Percentiles rank a stretch among this genome's conserved stretches.
Evolutionary conservation across 2,888 invertebrate species (phyloP).

Genomic region (Myathropa florea): DNA sequence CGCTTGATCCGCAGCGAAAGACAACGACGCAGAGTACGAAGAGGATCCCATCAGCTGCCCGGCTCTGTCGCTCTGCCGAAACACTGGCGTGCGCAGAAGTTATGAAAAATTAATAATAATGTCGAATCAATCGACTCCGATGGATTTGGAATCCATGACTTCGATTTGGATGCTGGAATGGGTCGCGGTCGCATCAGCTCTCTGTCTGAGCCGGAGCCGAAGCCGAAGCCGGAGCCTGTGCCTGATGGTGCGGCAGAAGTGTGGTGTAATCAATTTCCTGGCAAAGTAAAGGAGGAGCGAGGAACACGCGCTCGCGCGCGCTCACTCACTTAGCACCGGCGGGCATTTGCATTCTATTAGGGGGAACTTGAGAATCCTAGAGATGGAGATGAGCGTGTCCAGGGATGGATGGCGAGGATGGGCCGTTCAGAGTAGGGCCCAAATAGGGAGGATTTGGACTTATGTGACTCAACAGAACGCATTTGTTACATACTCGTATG

Average conservation of each 20-base stretch:
- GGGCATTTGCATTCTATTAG: slow-evolving; percentile 66
- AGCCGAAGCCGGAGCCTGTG: neutral
- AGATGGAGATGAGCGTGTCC: neutral
- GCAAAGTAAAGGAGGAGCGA: slow-evolving; percentile 60
- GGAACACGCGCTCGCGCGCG: slow-evolving; percentile 23
- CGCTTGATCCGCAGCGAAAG: slow-evolving; percentile 33
- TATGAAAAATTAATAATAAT: slow-evolving; percentile 72
- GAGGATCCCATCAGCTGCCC: slow-evolving; percentile 33
- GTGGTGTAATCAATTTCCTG: slow-evolving; percentile 67
- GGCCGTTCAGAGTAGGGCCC: neutral
- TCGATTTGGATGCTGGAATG: slow-evolving; percentile 22
- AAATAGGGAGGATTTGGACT: no score
- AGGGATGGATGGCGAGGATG: slow-evolving; percentile 1
- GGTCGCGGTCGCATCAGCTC: neutral
- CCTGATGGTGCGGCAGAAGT: slow-evolving; percentile 64
- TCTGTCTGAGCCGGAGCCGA: neutral
- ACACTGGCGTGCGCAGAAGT: slow-evolving; percentile 65
- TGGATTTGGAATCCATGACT: slow-evolving; percentile 64
- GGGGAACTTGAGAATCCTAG: slow-evolving; percentile 35
- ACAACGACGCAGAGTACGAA: neutral
- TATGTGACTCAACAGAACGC: no score
- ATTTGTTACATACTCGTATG: no score
- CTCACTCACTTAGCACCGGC: slow-evolving; percentile 40
- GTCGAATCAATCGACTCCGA: slow-evolving; percentile 70
- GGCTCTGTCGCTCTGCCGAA: slow-evolving; percentile 5